Base-by-base conservation (phyloP, 2,797 vertebrate species). In the Myotis myotis region DNA sequence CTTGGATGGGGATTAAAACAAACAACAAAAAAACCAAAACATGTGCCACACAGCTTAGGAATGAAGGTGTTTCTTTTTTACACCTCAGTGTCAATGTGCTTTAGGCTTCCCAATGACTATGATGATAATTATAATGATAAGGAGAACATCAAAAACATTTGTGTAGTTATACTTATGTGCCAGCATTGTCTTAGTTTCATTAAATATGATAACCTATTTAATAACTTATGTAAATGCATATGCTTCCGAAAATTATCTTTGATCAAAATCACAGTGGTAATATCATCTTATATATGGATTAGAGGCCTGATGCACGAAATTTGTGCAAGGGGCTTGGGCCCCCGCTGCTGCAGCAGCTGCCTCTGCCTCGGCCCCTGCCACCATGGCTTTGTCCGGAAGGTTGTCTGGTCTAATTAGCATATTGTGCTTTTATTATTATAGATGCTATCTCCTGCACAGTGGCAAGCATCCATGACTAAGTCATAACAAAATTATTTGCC, bases 111-210 rank as follows among this genome's bases (percentile, higher is more conserved):
- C 22, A 5, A n/a, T 92, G 64, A 93, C 22, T 88, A 17, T 85
- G 74, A 70, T 66, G 70, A 92, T 80, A 93, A 86, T 94, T 95
- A 49, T 95, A 87, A 94, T 85, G 91, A 89, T 94, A 90, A 96
- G 95, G 79, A 92, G 78, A 94, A 88, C 53, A 97, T 72, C 53
- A 94, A 83, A 88, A 87, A 85, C 68, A 82, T 91, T 89, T 83
- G 81, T 93, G 87, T 94, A 88, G 55, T 64, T 80, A 79, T 76
- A 86, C 41, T 94, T 96, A 93, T 57, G 33, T 87, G 16, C 28
- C 66, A 90, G 38, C 30, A 81, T 86, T 95, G 64, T 94, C 89
- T 81, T 87, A 85, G 95, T 92, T 94, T 71, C 78, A 75, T 96
- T 96, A 93, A 89, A 30, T 94, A 66, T 60, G 94, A 91, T 87